These are phyloP conservation scores for Florisuga fusca DNA, from an alignment of 2,797 vertebrate genomes.

Conservation along the genomic window DNA sequence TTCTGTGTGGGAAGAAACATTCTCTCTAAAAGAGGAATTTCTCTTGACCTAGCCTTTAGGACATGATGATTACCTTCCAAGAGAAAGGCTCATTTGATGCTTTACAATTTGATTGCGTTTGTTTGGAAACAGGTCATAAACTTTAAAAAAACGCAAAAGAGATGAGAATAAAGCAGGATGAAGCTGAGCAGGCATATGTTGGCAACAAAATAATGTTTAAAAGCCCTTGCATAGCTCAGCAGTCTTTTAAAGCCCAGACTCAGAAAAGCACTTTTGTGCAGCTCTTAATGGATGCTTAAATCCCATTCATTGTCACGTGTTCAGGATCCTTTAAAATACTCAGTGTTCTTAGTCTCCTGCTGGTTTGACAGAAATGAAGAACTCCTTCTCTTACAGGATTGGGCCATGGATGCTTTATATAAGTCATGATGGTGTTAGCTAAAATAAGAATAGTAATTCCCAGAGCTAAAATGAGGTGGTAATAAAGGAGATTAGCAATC, in stretches of 20 bases:
- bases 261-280: neutral
- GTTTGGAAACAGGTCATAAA: neutral
- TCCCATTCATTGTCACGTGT: conserved; percentile 18
- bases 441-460: conserved; percentile 45
- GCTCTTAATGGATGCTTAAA: conserved; percentile 40
- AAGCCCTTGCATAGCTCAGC: neutral
- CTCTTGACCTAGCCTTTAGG: neutral
- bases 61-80: neutral
- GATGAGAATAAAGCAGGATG: conserved; percentile 8
- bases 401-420: neutral
- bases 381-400: neutral
- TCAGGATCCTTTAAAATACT: conserved; percentile 29
- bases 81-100: neutral
- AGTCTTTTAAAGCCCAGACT: neutral
- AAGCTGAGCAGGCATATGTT: neutral
- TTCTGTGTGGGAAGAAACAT: neutral
- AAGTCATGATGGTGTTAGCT: conserved; percentile 3
- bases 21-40: neutral
- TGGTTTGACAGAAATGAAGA: conserved; percentile 11
- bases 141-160: neutral
- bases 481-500: conserved; percentile 36
- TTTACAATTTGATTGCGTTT: neutral
- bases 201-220: neutral
- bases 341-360: neutral
- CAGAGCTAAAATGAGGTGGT: neutral